phyloP scores from a whole-genome alignment of 35 echinoderm and acorn worm species.

The Heliocidaris tuberculata region DNA sequence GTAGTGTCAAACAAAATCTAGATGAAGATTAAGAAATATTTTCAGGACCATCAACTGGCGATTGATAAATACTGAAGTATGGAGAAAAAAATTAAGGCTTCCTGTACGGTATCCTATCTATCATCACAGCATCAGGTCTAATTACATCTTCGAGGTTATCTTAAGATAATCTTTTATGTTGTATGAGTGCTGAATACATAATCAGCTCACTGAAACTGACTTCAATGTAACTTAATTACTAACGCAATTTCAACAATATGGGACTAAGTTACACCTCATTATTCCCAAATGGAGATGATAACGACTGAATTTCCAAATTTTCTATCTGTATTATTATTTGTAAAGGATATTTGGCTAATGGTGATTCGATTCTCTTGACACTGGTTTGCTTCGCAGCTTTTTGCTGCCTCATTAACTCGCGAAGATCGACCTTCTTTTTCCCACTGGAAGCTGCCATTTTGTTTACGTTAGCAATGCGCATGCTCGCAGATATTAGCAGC shows the following conservation, averaged over 20 bases:
- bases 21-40: too few species aligned
- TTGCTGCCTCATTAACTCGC: conserved; percentile 90
- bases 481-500: too few species aligned
- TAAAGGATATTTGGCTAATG: conserved; percentile 99
- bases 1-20: too few species aligned
- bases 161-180: too few species aligned
- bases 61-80: neutral
- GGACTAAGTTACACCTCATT: neutral
- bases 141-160: too few species aligned
- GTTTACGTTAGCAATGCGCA: neutral
- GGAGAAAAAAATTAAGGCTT: neutral
- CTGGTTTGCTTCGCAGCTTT: conserved; percentile 55
- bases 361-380: conserved; percentile 73
- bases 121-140: too few species aligned
- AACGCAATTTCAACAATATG: neutral
- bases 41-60: neutral
- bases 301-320: neutral
- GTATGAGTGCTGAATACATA: too few species aligned
- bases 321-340: neutral
- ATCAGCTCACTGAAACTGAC: neutral
- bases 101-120: neutral
- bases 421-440: conserved; percentile 84
- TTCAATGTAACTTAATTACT: neutral
- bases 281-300: neutral
- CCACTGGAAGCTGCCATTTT: conserved; percentile 53